phyloP scores from a whole-genome alignment of 2,797 vertebrate species.

The Urocyon cinereoargenteus region DNA sequence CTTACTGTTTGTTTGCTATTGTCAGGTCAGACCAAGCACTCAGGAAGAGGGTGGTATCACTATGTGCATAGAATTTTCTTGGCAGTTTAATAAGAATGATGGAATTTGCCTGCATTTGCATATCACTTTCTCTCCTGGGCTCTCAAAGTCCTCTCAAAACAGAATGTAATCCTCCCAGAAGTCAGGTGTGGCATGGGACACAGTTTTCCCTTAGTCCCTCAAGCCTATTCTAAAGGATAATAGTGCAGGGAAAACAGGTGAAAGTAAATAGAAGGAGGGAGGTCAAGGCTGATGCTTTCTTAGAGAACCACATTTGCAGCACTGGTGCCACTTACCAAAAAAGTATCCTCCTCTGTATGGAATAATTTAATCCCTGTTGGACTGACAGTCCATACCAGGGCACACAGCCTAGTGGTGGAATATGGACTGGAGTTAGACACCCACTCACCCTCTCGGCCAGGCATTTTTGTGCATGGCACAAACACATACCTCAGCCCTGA shows the following conservation, averaged over 20 bases:
- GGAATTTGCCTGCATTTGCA: constrained; percentile 19
- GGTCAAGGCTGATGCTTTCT: neutral
- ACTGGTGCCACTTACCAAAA: neutral
- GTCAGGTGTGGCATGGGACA: neutral
- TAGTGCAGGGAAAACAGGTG: neutral
- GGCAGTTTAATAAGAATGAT: constrained; percentile 65
- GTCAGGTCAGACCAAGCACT: constrained; percentile 73
- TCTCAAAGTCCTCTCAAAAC: constrained; percentile 49
- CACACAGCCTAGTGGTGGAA: neutral
- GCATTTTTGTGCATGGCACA: neutral
- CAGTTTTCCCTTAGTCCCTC: neutral
- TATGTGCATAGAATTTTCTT: constrained; percentile 63
- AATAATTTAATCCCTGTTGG: neutral
- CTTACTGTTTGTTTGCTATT: constrained; percentile 75
- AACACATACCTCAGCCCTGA: neutral
- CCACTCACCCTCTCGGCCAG: neutral
- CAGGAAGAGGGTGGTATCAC: constrained; percentile 25
- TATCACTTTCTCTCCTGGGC: constrained; percentile 26
- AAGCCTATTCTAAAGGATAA: neutral
- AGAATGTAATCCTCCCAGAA: constrained; percentile 45
- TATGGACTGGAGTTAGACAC: neutral
- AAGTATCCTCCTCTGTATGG: no score
- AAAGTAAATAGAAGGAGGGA: neutral
- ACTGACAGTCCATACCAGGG: neutral
- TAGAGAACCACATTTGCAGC: neutral